These are phyloP conservation scores for Tiaroga cobitis DNA, from an alignment of 2,797 vertebrate species.

Conservation along the genomic window DNA sequence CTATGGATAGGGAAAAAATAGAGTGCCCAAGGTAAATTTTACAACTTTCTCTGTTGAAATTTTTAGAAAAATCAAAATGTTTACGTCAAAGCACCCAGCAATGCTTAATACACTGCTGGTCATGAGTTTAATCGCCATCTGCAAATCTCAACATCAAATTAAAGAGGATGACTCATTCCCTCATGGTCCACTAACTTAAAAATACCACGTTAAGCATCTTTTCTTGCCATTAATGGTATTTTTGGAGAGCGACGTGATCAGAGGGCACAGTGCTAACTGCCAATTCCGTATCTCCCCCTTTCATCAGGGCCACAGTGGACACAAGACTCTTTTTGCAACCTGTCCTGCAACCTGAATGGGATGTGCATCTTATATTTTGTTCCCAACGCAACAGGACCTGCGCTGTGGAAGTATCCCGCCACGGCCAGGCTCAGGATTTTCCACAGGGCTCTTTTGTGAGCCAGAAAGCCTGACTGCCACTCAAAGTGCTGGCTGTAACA, in stretches of 20 bases:
- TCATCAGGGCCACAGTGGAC: not conserved
- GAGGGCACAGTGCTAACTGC: not conserved
- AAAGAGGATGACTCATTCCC: slow-evolving; percentile 40
- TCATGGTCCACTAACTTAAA: slow-evolving; percentile 34
- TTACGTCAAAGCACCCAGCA: not conserved
- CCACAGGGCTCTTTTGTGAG: slow-evolving; percentile 38
- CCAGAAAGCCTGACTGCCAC: slow-evolving; percentile 41
- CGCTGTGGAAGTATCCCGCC: slow-evolving; percentile 5
- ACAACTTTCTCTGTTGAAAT: not conserved
- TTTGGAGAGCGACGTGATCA: not conserved
- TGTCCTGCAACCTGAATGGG: not conserved
- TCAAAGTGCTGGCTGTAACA: slow-evolving; percentile 59
- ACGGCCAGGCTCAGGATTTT: slow-evolving; percentile 24
- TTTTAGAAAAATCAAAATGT: slow-evolving; percentile 1
- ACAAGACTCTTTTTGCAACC: not conserved
- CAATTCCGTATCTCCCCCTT: not conserved
- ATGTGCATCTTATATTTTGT: slow-evolving; percentile 36
- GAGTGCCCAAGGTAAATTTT: not conserved
- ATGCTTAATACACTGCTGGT: slow-evolving; percentile 21
- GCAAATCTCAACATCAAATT: slow-evolving; percentile 42
- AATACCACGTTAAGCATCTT: slow-evolving; percentile 39
- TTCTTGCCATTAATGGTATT: slow-evolving; percentile 46
- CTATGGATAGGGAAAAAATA: not conserved
- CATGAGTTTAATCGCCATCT: slow-evolving; percentile 19
- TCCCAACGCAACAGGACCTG: slow-evolving; percentile 36